A percentile compares a stretch with the other conserved stretches of the same genome.
Conservation (phyloP, 1,140 invertebrate genomes). For the Diploscapter pachys region DNA sequence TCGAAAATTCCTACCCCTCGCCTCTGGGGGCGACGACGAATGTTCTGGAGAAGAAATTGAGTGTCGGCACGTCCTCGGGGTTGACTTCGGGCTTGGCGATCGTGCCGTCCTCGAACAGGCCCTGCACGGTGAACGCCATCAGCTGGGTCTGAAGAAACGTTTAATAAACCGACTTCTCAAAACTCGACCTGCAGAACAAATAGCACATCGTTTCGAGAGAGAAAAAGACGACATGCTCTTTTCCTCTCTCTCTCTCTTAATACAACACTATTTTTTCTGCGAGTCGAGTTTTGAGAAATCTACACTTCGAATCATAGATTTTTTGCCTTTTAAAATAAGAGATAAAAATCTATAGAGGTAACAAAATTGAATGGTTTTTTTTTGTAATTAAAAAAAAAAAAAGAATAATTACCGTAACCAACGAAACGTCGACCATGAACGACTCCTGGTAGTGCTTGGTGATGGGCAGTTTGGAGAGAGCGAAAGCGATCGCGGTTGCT, state of each 20-base stretch:
- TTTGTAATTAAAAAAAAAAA: neutral
- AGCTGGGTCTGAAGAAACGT: conserved; percentile 24
- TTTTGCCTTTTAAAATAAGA: too few species aligned
- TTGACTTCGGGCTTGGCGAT: conserved; percentile 7
- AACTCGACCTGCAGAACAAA: neutral
- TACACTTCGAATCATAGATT: too few species aligned
- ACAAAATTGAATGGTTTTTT: neutral
- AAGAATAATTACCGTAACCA: conserved; percentile 20
- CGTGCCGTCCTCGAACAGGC: conserved; percentile 35
- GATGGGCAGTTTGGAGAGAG: conserved; percentile 27
- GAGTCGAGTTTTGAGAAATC: too few species aligned
- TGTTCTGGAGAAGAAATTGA: conserved; percentile 32
- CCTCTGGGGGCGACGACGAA: conserved; percentile 35
- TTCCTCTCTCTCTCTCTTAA: too few species aligned
- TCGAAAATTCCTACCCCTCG: conserved; percentile 19
- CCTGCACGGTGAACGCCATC: conserved; percentile 36
- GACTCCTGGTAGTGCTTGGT: conserved; percentile 31
- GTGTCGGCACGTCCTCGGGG: neutral
- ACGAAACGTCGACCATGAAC: conserved; percentile 34
- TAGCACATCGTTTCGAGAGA: too few species aligned
- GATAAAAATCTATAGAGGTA: neutral
- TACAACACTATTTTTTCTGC: too few species aligned
- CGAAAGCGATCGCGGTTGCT: conserved; percentile 31
- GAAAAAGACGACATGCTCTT: too few species aligned
- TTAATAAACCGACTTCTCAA: neutral